phyloP scores from a whole-genome alignment of 2,888 invertebrate genomes.

The Euspilapteryx auroguttella region DNA sequence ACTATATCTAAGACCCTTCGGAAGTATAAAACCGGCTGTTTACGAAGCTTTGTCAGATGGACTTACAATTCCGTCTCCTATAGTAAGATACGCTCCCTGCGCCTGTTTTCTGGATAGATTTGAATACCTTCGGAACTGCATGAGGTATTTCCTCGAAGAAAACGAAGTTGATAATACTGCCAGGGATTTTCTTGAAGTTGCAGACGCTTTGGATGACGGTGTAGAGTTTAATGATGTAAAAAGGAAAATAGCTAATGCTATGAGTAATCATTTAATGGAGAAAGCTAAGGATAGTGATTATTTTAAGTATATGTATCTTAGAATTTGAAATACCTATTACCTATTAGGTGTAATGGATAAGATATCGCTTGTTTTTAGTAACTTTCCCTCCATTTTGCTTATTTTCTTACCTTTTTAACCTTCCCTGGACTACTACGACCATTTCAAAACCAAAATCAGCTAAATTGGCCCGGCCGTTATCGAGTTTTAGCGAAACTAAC shows the following conservation, averaged over 20 bases:
- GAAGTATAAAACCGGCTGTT: neutral
- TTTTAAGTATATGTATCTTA: conserved; percentile 26
- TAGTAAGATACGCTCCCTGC: too few relatives aligned
- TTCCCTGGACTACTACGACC: too few relatives aligned
- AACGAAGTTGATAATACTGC: conserved; percentile 19
- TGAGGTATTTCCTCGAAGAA: conserved; percentile 19
- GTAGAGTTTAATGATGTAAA: conserved; percentile 19
- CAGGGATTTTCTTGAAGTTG: conserved; percentile 15
- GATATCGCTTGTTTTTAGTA: too few relatives aligned
- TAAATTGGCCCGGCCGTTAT: too few relatives aligned
- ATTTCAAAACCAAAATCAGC: too few relatives aligned
- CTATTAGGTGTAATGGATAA: too few relatives aligned
- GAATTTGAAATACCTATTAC: too few relatives aligned
- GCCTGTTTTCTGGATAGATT: conserved; percentile 22
- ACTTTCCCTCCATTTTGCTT: too few relatives aligned
- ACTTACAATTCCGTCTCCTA: too few relatives aligned
- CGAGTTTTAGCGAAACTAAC: too few relatives aligned
- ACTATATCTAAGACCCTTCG: conserved; percentile 17
- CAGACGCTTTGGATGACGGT: conserved; percentile 18
- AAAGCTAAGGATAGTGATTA: conserved; percentile 12
- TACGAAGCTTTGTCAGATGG: too few relatives aligned
- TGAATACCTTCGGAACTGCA: conserved; percentile 21
- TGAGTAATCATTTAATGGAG: conserved; percentile 2
- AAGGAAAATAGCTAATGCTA: conserved; percentile 13
- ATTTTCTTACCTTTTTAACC: too few relatives aligned